Conservation (phyloP, 2,113 vertebrate genomes). For the Manacus vitellinus region DNA sequence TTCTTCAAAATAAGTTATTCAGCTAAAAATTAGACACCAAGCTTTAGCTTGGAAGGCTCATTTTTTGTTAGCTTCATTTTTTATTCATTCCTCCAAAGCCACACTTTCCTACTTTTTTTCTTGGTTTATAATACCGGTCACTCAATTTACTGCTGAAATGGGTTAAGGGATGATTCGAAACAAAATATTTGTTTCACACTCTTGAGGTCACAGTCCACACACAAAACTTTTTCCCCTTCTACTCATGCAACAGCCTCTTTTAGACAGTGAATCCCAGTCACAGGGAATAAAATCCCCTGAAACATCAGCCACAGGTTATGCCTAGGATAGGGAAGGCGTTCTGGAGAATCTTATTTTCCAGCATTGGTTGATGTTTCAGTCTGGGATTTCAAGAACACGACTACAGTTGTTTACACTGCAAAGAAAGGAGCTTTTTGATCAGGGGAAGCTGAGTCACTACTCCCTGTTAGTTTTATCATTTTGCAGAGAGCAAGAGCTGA, state of each 20-base stretch:
- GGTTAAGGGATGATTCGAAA: slow-evolving; percentile 35
- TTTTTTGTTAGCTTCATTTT: slow-evolving; percentile 17
- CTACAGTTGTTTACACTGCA: slow-evolving; percentile 43
- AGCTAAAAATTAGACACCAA: not conserved
- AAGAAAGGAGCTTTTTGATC: slow-evolving; percentile 64
- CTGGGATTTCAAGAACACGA: slow-evolving; percentile 37
- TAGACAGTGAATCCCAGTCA: not conserved
- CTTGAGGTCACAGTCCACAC: slow-evolving; percentile 26
- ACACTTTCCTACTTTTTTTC: not conserved
- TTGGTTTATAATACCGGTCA: not conserved
- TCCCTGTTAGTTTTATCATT: slow-evolving; percentile 60
- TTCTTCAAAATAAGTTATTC: slow-evolving; percentile 19
- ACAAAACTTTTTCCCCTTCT: not conserved
- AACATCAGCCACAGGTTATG: not conserved
- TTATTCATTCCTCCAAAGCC: not conserved
- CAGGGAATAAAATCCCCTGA: not conserved
- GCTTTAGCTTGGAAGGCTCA: slow-evolving; percentile 16
- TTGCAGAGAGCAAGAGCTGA: slow-evolving; percentile 27
- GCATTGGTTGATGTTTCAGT: slow-evolving; percentile 7
- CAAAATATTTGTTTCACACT: slow-evolving; percentile 46
- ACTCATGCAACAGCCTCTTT: not conserved
- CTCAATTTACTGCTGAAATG: not conserved
- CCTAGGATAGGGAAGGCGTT: slow-evolving; percentile 3
- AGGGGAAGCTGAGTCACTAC: slow-evolving; percentile 58
- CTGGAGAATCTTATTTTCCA: slow-evolving; percentile 18